phyloP scores from a whole-genome alignment of 2,888 invertebrate species.

The Sclerodermus sp. region DNA sequence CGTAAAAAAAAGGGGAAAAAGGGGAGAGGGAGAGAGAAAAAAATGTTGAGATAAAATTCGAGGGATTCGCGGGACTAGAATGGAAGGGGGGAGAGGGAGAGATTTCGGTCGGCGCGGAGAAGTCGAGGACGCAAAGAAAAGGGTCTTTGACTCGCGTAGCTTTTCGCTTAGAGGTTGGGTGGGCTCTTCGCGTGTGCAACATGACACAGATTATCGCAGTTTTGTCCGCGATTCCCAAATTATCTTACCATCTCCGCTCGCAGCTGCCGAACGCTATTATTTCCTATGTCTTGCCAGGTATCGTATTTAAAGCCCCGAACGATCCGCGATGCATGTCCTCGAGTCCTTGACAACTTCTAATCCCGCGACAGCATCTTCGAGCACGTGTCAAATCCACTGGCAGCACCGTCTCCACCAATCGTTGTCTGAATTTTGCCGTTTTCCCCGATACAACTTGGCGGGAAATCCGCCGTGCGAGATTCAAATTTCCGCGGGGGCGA shows the following conservation, averaged over 20 bases:
- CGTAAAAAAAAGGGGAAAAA: no score
- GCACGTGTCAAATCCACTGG: constrained; percentile 19
- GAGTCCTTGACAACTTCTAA: no score
- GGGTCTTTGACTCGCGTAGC: no score
- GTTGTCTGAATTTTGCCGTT: constrained; percentile 14
- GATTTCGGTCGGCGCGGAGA: no score
- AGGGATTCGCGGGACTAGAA: no score
- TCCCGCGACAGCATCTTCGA: constrained; percentile 10
- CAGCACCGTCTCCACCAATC: constrained; percentile 5
- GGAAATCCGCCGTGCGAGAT: constrained; percentile 12
- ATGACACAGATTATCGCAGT: constrained; percentile 33
- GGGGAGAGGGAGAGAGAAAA: no score
- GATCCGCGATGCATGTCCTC: neutral
- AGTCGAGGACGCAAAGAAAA: no score
- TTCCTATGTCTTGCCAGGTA: constrained; percentile 43
- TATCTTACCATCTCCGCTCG: constrained; percentile 40
- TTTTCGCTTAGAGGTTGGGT: no score
- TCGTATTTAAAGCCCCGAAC: neutral
- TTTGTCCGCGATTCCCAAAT: constrained; percentile 41
- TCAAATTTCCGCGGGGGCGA: constrained; percentile 7
- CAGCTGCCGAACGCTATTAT: constrained; percentile 41
- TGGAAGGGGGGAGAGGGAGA: no score
- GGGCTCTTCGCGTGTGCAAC: constrained; percentile 8
- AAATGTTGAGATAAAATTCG: no score
- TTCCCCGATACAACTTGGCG: constrained; percentile 9